Conservation (phyloP, 2,113 vertebrate genomes). For the Engystomops pustulosus region DNA sequence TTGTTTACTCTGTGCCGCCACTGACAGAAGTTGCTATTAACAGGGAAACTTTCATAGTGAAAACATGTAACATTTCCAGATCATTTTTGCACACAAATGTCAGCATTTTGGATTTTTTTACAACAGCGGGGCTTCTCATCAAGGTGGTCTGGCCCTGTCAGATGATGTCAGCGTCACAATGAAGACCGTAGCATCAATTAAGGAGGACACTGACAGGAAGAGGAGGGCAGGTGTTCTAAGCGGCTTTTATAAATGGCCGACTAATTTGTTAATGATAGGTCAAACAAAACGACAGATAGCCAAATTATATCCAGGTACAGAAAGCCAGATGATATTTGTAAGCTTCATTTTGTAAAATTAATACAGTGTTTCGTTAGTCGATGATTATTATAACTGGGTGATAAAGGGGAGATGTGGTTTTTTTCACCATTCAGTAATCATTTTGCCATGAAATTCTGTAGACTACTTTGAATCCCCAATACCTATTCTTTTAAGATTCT, state of each 20-base stretch:
- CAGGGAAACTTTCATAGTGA: neutral
- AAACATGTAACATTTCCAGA: neutral
- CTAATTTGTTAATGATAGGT: neutral
- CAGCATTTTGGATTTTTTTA: neutral
- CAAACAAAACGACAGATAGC: neutral
- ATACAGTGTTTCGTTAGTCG: too few species aligned
- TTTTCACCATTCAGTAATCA: too few species aligned
- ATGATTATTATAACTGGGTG: too few species aligned
- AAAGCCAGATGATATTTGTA: neutral
- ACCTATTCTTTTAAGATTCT: too few species aligned
- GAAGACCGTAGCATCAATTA: neutral
- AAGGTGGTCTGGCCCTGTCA: neutral
- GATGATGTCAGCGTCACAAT: neutral
- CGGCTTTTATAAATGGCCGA: neutral
- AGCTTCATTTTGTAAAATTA: conserved; percentile 4
- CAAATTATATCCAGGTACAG: neutral
- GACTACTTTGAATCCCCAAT: too few species aligned
- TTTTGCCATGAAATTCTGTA: too few species aligned
- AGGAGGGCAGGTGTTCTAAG: neutral
- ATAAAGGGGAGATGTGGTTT: too few species aligned
- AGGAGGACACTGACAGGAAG: neutral
- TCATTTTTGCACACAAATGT: neutral
- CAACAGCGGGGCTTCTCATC: neutral
- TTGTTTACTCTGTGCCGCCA: neutral
- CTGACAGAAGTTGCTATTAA: conserved; percentile 10